Evolutionary conservation across 2,797 vertebrate species (phyloP).

Genomic region (Jordanella pulchra): DNA sequence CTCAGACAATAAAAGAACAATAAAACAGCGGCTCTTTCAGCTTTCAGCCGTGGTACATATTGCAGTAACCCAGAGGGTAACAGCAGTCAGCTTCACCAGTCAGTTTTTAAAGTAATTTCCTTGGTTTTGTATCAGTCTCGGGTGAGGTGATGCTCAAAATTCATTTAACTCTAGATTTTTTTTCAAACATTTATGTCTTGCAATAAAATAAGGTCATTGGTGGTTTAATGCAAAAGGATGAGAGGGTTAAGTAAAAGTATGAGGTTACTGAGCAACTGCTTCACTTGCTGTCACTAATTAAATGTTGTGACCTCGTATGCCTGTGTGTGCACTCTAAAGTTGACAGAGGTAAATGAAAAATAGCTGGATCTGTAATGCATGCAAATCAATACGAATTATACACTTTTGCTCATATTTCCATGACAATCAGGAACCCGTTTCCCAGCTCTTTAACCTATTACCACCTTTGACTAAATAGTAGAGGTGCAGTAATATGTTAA

Average conservation of each 20-base stretch:
- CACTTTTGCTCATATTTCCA: background rate
- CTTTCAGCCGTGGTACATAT: slow-evolving; percentile 39
- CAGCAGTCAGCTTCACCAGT: slow-evolving; percentile 45
- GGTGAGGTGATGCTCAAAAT: slow-evolving; percentile 27
- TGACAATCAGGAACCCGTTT: background rate
- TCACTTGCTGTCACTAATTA: background rate
- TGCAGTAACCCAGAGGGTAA: slow-evolving; percentile 39
- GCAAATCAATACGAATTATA: background rate
- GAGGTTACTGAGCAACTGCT: slow-evolving; percentile 16
- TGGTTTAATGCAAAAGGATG: slow-evolving; percentile 6
- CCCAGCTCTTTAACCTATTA: background rate
- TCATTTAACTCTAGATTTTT: slow-evolving; percentile 29
- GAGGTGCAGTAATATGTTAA: background rate
- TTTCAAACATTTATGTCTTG: slow-evolving; percentile 33
- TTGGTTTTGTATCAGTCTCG: slow-evolving; percentile 31
- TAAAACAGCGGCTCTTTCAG: slow-evolving; percentile 57
- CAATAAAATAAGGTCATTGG: slow-evolving; percentile 16
- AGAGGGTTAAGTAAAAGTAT: slow-evolving; percentile 13
- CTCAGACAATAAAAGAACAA: slow-evolving; percentile 61
- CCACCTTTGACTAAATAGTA: background rate
- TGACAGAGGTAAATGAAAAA: background rate
- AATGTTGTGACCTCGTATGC: background rate
- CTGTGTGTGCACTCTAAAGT: slow-evolving; percentile 8
- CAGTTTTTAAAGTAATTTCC: slow-evolving; percentile 64
- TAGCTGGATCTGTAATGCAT: background rate